Conservation (phyloP, 2,797 vertebrate genomes). For the Alca torda region DNA sequence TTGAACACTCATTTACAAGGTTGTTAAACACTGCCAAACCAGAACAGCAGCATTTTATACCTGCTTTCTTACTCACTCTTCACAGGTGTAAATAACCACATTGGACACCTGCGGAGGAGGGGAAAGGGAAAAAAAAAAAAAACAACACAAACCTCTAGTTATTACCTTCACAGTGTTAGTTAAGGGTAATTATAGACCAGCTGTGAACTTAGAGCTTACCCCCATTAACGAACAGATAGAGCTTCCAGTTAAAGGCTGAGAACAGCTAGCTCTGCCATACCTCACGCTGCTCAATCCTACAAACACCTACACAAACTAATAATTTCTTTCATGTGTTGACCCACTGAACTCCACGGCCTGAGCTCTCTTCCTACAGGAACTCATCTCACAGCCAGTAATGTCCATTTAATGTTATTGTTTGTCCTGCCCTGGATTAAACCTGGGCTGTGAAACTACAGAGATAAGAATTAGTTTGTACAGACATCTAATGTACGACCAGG, state of each 20-base stretch:
- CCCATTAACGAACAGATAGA: background rate
- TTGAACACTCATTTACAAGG: conserved; percentile 11
- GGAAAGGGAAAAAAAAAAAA: background rate
- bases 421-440: background rate
- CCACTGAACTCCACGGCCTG: background rate
- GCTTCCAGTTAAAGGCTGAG: background rate
- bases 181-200: background rate
- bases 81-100: conserved; percentile 35
- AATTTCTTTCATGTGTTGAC: background rate
- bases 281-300: background rate
- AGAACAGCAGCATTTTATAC: conserved; percentile 59
- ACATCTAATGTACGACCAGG: background rate
- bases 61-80: conserved; percentile 17
- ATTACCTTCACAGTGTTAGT: background rate
- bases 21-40: conserved; percentile 43
- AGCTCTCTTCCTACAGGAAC: background rate
- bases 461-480: background rate
- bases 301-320: background rate
- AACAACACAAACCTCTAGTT: background rate
- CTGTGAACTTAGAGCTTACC: background rate
- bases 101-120: conserved; percentile 18
- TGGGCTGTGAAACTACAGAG: background rate
- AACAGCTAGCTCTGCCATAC: background rate
- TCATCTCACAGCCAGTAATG: background rate
- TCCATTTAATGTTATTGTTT: background rate